Evolutionary conservation across 2,113 vertebrate genomes (phyloP).

Genomic region (Protobothrops flavoviridis): DNA sequence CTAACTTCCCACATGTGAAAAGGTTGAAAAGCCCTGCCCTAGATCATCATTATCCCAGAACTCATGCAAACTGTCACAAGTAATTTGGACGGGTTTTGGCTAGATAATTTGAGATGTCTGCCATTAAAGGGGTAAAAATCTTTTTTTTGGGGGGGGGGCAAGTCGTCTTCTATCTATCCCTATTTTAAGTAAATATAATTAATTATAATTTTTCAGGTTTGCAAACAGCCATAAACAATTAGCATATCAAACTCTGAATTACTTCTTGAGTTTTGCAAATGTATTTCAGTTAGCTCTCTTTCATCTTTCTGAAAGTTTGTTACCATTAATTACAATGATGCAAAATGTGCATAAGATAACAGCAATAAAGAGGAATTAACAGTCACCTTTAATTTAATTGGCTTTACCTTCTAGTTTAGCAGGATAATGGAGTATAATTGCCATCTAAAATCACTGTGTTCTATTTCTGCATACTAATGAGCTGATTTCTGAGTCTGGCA

Average conservation of each 20-base stretch:
- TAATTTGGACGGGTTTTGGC: background rate
- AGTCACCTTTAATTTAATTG: constrained; percentile 61
- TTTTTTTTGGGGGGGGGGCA: background rate
- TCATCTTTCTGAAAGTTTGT: constrained; percentile 50
- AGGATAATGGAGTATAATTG: constrained; percentile 42
- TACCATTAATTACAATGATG: constrained; percentile 59
- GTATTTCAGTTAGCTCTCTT: constrained; percentile 47
- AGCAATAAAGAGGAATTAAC: constrained; percentile 59
- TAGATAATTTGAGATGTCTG: constrained; percentile 16
- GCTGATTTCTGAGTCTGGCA: constrained; percentile 53
- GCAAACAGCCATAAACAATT: constrained; percentile 47
- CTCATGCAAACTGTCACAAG: background rate
- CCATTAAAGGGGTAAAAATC: background rate
- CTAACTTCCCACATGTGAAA: too few relatives aligned
- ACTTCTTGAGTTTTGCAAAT: constrained; percentile 55
- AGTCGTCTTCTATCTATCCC: constrained; percentile 11
- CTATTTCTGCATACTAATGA: constrained; percentile 54
- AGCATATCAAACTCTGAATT: constrained; percentile 37
- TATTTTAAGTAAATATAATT: constrained; percentile 34
- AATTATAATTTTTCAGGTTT: constrained; percentile 47
- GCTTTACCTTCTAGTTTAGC: constrained; percentile 63
- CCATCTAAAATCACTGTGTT: constrained; percentile 59
- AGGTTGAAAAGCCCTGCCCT: too few relatives aligned
- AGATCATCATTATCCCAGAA: background rate
- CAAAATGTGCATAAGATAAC: constrained; percentile 50